phyloP scores from a whole-genome alignment of 1,140 invertebrate species.

The Scaptomyza montana region DNA sequence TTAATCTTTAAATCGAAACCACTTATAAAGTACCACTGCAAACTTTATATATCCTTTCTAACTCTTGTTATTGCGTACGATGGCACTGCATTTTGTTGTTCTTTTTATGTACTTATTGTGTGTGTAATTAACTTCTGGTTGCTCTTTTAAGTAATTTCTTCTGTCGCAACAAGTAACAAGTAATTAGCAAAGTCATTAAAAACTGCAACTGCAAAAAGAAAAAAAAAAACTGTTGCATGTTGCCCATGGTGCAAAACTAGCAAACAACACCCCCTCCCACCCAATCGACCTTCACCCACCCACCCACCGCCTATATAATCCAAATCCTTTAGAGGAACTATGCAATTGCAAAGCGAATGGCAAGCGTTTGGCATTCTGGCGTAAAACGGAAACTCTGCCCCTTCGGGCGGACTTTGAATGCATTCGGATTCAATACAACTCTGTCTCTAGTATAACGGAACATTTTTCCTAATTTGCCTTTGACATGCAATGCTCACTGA shows the following conservation, averaged over 20 bases:
- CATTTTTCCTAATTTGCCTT: slow-evolving; percentile 64
- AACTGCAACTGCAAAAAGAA: too few species aligned
- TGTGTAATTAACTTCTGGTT: background rate
- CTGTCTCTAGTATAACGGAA: slow-evolving; percentile 36
- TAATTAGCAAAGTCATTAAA: slow-evolving; percentile 68
- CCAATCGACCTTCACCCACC: background rate
- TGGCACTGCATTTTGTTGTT: background rate
- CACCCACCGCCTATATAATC: background rate
- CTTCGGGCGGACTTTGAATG: slow-evolving; percentile 40
- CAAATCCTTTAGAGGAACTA: background rate
- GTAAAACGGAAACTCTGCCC: slow-evolving; percentile 19
- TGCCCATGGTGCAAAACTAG: slow-evolving; percentile 28
- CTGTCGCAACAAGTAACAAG: slow-evolving; percentile 34
- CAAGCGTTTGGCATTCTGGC: slow-evolving; percentile 29
- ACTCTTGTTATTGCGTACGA: too few species aligned
- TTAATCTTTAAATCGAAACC: background rate
- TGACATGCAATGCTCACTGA: slow-evolving; percentile 68
- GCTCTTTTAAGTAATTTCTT: background rate
- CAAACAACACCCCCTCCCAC: background rate
- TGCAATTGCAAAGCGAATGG: slow-evolving; percentile 9
- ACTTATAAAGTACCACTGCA: too few species aligned
- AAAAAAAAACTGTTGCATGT: slow-evolving; percentile 58
- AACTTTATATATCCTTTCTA: too few species aligned
- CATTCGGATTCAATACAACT: slow-evolving; percentile 44
- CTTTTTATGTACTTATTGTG: background rate